Evolutionary conservation across 2,113 vertebrate genomes (phyloP), one percentile per base, ranked within the genome.

Genomic region (Erythrolamprus reginae): DNA sequence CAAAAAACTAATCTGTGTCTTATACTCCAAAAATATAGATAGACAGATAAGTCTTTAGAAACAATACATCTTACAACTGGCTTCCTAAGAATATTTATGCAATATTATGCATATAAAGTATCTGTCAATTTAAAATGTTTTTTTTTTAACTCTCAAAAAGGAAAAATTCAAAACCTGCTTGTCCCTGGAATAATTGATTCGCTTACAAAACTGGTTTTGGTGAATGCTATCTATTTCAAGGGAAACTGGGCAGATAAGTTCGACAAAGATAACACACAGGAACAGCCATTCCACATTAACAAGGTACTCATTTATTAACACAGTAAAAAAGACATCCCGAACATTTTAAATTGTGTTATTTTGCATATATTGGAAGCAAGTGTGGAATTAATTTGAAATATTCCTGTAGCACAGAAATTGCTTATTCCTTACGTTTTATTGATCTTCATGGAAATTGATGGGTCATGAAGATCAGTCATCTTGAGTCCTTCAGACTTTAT

Each of bases 151-250:
- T 51, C 58, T 38, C 4, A 82, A 77, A 53, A 93, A 99, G 99
- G 97, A 93, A 99, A 99, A 97, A 99, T 99, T 92, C 97, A 97
- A 94, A 97, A 99, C 55, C 95, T 99, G 24, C 94, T 99, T 88
- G 96, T 96, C n/a, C 84, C 96, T 24, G 98, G 98, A 21, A 92
- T 96, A 10, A 45, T 99, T 0, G 0, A 28, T 55, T 4, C 95
- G 0, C 92, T 96, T 93, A 99, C 98, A 0, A 97, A 95, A 47
- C 89, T 99, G 88, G 98, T 98, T 48, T 96, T 99, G 50, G 98
- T 99, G 94, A 99, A 99, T 86, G 99, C 98, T 33, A 97, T 99
- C 94, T 99, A 99, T 95, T 99, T 99, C 96, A 99, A 99, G 95
- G 99, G 98, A 87, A 98, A 95, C 88, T 99, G 99, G 99, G 95